Evolutionary conservation across 2,113 vertebrate species (phyloP).

Genomic region (Pteronura brasiliensis): DNA sequence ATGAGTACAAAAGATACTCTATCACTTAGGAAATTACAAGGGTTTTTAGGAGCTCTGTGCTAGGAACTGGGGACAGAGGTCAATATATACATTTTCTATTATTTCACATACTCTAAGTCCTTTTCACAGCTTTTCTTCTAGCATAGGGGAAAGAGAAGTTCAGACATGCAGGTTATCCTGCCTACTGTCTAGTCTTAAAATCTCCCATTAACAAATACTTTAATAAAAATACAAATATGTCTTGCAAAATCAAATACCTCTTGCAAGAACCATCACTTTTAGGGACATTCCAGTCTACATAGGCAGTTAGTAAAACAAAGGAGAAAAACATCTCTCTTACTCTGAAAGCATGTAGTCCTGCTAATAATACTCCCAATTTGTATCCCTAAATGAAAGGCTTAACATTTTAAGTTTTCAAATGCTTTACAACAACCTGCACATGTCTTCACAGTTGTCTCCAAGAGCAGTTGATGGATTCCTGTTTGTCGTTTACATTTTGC

Average conservation of each 20-base stretch:
- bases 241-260: not conserved
- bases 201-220: not conserved
- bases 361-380: not conserved
- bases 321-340: not conserved
- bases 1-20: not conserved
- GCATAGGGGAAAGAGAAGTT: not conserved
- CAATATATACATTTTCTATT: not conserved
- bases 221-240: not conserved
- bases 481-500: not conserved
- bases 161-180: not conserved
- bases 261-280: not conserved
- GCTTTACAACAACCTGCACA: not conserved
- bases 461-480: not conserved
- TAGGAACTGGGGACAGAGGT: not conserved
- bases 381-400: not conserved
- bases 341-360: not conserved
- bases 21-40: not conserved
- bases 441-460: not conserved
- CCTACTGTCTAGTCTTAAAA: not conserved
- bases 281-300: not conserved
- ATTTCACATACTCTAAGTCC: not conserved
- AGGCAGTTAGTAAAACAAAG: constrained; percentile 8
- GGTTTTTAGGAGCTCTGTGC: not conserved
- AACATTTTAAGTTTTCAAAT: not conserved
- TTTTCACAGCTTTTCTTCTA: not conserved